phyloP scores from a whole-genome alignment of 2,888 invertebrate genomes.

The Hyles lineata region DNA sequence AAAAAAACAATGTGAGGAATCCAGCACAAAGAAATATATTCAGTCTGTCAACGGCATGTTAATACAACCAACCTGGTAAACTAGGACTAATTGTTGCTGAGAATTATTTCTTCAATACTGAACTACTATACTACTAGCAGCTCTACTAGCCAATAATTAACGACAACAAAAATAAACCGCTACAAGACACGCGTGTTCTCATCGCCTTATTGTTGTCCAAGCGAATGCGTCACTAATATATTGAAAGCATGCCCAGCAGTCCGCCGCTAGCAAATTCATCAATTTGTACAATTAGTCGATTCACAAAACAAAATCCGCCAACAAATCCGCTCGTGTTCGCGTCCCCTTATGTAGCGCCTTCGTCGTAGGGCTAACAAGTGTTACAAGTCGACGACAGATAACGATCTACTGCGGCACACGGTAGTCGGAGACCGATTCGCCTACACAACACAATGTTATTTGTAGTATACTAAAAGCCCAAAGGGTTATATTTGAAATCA shows the following conservation, averaged over 20 bases:
- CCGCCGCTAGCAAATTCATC: background rate
- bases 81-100: too few species aligned
- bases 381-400: constrained; percentile 28
- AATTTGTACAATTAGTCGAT: background rate
- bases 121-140: too few species aligned
- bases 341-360: constrained; percentile 3
- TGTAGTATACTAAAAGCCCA: too few species aligned
- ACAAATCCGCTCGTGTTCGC: constrained; percentile 2
- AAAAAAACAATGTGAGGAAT: too few species aligned
- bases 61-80: too few species aligned
- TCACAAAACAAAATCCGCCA: background rate
- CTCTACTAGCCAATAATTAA: too few species aligned
- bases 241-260: background rate
- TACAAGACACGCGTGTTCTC: background rate
- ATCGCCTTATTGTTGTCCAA: background rate
- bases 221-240: background rate
- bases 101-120: too few species aligned
- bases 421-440: constrained; percentile 17
- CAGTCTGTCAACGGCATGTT: too few species aligned
- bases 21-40: too few species aligned
- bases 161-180: background rate
- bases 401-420: constrained; percentile 29
- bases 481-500: too few species aligned
- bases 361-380: constrained; percentile 30
- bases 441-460: background rate